Evolutionary conservation across 2,113 vertebrate species (phyloP), one percentile per base, ranked within the genome.

Genomic region (Hypanus sabinus): DNA sequence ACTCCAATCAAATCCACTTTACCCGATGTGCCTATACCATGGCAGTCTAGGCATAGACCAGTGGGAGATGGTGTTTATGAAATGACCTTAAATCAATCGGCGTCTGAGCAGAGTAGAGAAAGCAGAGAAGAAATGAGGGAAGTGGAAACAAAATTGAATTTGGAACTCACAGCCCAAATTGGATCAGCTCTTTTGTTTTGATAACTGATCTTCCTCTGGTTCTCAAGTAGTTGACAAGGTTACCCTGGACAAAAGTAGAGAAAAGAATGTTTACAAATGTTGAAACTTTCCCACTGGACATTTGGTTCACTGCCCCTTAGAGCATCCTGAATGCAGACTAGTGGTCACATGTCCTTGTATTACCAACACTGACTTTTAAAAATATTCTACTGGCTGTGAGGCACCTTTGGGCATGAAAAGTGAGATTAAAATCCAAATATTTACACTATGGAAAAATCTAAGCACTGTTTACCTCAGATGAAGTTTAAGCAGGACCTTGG

Each of bases 201-300:
- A 99, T 94, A 0, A 97, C 96, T 0, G 96, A 97, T 2, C 98
- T 97, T 60, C 98, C 98, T 55, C 98, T 96, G 0, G 98, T 97
- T 94, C 98, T 96, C 33, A 99, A 96, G 85, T 97, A 98, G 95
- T 98, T 98, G 90, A 97, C 98, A 94, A 99, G 96, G 96, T 98
- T 99, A 90, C 98, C 98, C 98, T 99, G 95, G 65, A 27, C 93
- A 73, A 22, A 94, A 76, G 57, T 30, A 94, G 92, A 65, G 81
- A 55, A 8, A 60, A 91, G 68, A 27, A 94, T 36, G 36, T 65
- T 90, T 90, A 62, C 5, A 60, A 30, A 65, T 65, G 30, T 12
- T 68, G 60, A 65, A 90, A 68, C 85, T 33, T 88, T 88, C 85
- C 60, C 5, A 65, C 57, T 60, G 30, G 12, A 5, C 85, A n/a